phyloP scores from a whole-genome alignment of 2,113 vertebrate species.

The Actinemys pallida region DNA sequence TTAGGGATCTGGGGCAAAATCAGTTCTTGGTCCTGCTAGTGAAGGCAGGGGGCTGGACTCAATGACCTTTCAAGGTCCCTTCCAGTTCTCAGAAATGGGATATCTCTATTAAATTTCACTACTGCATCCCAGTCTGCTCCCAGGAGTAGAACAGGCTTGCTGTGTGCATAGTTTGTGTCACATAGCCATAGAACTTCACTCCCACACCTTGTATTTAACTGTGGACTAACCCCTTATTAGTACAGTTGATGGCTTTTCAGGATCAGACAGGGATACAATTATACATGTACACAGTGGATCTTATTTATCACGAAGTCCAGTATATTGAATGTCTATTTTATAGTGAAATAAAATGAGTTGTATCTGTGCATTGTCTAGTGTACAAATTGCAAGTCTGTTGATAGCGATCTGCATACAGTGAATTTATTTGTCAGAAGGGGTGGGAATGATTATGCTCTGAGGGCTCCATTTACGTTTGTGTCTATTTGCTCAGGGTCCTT shows the following conservation, averaged over 20 bases:
- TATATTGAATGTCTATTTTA: not conserved
- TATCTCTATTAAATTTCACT: not conserved
- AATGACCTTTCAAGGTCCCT: too few species aligned
- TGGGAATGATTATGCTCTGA: not conserved
- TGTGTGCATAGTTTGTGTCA: not conserved
- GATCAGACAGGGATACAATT: not conserved
- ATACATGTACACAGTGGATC: not conserved
- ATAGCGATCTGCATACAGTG: not conserved
- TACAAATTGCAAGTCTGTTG: not conserved
- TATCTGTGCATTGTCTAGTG: rapidly evolving
- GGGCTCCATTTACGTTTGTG: not conserved
- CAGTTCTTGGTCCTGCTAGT: too few species aligned
- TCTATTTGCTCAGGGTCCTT: not conserved
- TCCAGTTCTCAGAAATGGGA: too few species aligned
- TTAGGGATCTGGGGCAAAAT: too few species aligned
- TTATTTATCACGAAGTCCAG: not conserved
- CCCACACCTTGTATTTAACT: not conserved
- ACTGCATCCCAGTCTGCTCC: not conserved
- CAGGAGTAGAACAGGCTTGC: not conserved
- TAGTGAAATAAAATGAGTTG: not conserved
- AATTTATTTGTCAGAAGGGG: not conserved
- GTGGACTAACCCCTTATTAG: not conserved
- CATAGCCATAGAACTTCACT: not conserved
- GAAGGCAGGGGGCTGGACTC: too few species aligned
- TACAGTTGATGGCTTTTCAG: not conserved